These are phyloP conservation scores for Sakesphorus luctuosus DNA, from an alignment of 2,113 vertebrate species.

Conservation along the genomic window DNA sequence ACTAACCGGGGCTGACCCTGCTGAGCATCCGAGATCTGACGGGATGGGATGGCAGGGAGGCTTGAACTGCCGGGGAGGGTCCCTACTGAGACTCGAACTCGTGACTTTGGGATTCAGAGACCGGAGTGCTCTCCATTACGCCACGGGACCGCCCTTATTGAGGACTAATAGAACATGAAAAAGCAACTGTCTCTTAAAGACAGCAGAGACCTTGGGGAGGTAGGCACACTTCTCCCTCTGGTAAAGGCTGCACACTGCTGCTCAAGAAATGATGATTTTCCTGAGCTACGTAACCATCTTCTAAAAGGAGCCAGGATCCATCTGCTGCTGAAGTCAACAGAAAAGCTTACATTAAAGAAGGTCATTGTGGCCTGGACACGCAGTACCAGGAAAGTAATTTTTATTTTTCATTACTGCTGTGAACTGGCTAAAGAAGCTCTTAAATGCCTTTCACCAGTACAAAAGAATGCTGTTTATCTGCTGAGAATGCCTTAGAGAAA, in stretches of 20 bases:
- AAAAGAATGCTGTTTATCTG: constrained; percentile 7
- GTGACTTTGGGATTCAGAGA: no score
- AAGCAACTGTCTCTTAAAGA: background rate
- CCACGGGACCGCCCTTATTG: no score
- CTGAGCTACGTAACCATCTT: background rate
- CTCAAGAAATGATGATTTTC: background rate
- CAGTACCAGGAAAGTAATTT: background rate
- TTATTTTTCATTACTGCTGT: constrained; percentile 12
- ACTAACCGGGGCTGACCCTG: no score
- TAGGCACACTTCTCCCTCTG: background rate
- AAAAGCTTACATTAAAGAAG: background rate
- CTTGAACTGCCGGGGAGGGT: no score
- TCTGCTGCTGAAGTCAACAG: background rate
- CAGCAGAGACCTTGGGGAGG: background rate
- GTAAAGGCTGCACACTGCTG: background rate
- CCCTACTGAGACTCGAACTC: no score
- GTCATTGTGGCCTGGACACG: background rate
- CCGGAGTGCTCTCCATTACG: no score
- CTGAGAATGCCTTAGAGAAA: background rate
- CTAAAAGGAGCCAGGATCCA: background rate
- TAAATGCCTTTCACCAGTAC: background rate
- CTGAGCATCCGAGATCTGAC: no score
- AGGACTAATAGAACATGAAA: background rate
- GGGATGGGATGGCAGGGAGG: no score
- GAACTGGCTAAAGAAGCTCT: background rate